Percentiles rank a stretch among this genome's conserved stretches.
Conservation (phyloP, 1,140 invertebrate genomes). For the Mamestra configurata region DNA sequence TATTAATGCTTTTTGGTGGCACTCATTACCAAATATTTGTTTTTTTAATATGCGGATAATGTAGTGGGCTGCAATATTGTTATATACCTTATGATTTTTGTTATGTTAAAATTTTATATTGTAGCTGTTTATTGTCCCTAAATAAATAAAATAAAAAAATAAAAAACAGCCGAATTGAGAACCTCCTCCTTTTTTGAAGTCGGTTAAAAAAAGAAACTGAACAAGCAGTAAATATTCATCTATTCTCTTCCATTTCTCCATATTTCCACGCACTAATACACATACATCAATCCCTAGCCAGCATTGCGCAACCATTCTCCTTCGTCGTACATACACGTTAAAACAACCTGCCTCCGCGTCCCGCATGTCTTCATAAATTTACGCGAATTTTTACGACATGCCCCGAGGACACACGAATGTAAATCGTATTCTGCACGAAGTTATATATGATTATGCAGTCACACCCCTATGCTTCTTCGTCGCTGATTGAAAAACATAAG, state of each 20-base stretch:
- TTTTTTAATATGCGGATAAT: no score
- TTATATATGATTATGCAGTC: slow-evolving; percentile 7
- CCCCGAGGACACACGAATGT: slow-evolving; percentile 20
- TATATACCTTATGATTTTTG: no score
- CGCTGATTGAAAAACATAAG: slow-evolving; percentile 44
- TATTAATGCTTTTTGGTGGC: no score
- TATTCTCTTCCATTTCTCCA: not conserved
- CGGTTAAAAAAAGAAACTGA: not conserved
- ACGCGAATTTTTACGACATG: slow-evolving; percentile 31
- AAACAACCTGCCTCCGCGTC: not conserved
- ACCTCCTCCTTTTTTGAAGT: no score
- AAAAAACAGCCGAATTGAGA: no score
- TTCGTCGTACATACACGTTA: not conserved
- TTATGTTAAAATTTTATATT: no score
- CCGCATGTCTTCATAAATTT: slow-evolving; percentile 44
- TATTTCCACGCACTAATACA: not conserved
- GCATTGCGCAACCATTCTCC: not conserved
- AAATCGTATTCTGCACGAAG: slow-evolving; percentile 16
- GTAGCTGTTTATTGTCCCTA: no score
- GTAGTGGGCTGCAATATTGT: no score
- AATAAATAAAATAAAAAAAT: no score
- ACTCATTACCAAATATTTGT: no score
- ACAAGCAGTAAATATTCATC: not conserved
- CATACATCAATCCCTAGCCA: not conserved
- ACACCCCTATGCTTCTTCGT: slow-evolving; percentile 17